Evolutionary conservation across 64 coral and sea anemone species (phyloP), one percentile per base, ranked within the genome.

Genomic region (Platygyra sinensis): DNA sequence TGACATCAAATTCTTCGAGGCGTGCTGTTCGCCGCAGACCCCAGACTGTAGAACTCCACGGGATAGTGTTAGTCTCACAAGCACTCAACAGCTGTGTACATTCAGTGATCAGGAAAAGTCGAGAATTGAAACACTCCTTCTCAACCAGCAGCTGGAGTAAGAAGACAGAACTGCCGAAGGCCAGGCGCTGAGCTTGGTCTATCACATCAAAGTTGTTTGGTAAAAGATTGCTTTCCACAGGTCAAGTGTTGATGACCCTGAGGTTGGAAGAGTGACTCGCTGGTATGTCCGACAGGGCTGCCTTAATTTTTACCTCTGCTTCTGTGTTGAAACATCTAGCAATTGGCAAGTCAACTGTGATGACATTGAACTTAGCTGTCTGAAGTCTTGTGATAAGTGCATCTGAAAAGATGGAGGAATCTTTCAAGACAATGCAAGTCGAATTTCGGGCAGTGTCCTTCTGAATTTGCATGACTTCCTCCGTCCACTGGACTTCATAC

Each of bases 31-130:
- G 77, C 14, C 76, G 65, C 0, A 90, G 61, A 20, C 88, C 88
- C 88, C 88, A 90, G 32, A 90, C 62, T n/a, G 78, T 80, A 67
- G 88, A 69, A 12, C 75, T 39, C 88, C 88, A 90, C 52, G 88
- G 88, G 24, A 90, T 90, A 38, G 36, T 52, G 0, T 2, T 72
- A 13, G 7, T 12, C 7, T 51, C 62, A 30, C 32, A 27, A 27
- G 13, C 39, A 9, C 30, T 27, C 24, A 90, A 7, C 17, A 71
- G 17, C 46, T 55, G 60, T 28, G 77, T 67, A 50, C 61, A 9
- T 64, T 90, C 60, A 0, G 88, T 90, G 36, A 90, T 33, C 12
- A 90, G 49, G 18, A 73, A 62, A 28, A 90, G 30, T 32, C 65
- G 88, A 27, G 73, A 24, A 3, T 38, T 49, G 13, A 25, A 52